Evolutionary conservation across 2,797 vertebrate species (phyloP), one percentile per base, ranked within the genome.

Genomic region (Sebastes oblongus): DNA sequence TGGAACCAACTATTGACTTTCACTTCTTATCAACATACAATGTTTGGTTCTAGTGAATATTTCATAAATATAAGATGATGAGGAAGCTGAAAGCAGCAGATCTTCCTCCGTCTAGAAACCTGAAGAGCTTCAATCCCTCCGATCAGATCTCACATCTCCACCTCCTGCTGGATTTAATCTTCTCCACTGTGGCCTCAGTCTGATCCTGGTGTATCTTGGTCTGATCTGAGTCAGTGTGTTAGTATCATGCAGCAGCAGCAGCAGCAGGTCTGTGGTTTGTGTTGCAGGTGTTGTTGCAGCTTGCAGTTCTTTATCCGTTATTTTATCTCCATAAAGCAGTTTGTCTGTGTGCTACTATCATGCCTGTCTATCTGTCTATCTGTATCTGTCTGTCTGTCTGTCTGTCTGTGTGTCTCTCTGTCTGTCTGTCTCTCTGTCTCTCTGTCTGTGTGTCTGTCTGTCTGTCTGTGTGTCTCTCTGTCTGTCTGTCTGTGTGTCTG

Each of bases 221-320:
- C 72, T 34, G 54, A 9, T 66, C 16, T 64, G 29, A 64, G 61
- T 14, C 67, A 27, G 34, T 13, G 39, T 42, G 39, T 42, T 42
- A 42, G 22, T 8, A n/a, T 34, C 59, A 29, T 60, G 50, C 30
- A 55, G n/a, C n/a, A n/a, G 61, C 61, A 50, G 59, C 60, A 59
- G 66, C 72, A 34, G 32, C 32, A 34, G 32, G 32, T 72, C 74
- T 66, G 52, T 61, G 61, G 72, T 76, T 81, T 66, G 52, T 61
- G 61, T 75, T 76, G 66, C 71, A 39, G 56, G 24, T 79, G 77
- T 73, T 20, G 62, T 75, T 1, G 78, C 78, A 69, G 59, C 58
- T 8, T 50, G 59, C 76, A 36, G 60, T 52, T 54, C 8, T 50
- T 22, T 22, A 10, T 32, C 13, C 2, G 14, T 16, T 27, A 11